Conservation (phyloP, 1,140 invertebrate species). For the Calephelis virginiensis region DNA sequence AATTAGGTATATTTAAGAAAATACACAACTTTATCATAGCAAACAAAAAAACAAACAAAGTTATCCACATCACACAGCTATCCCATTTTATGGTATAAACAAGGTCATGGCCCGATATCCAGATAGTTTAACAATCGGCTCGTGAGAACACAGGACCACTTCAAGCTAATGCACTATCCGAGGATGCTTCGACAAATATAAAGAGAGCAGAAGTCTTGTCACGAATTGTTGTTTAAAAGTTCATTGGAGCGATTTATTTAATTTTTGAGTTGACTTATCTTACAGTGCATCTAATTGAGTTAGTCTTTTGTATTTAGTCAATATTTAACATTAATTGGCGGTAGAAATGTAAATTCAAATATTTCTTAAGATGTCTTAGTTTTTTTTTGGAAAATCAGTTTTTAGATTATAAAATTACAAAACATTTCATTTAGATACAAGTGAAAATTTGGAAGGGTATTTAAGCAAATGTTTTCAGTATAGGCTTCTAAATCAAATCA, state of each 20-base stretch:
- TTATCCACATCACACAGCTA: conserved; percentile 32
- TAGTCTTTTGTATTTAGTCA: background rate
- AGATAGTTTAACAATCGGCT: conserved; percentile 65
- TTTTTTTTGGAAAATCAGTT: too few relatives aligned
- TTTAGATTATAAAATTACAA: too few relatives aligned
- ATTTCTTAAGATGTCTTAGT: too few relatives aligned
- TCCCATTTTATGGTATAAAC: conserved; percentile 51
- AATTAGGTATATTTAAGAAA: background rate
- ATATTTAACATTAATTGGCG: too few relatives aligned
- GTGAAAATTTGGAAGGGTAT: too few relatives aligned
- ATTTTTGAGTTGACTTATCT: conserved; percentile 25
- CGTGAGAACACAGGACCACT: conserved; percentile 67
- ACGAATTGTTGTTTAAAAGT: conserved; percentile 44
- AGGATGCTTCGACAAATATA: conserved; percentile 47
- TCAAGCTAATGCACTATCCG: conserved; percentile 61
- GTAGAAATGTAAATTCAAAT: too few relatives aligned
- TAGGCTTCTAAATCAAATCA: too few relatives aligned
- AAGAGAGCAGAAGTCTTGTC: conserved; percentile 46
- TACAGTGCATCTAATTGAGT: conserved; percentile 6
- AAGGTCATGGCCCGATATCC: conserved; percentile 60
- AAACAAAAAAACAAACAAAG: conserved; percentile 24
- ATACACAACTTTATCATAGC: background rate
- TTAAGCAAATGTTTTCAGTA: too few relatives aligned
- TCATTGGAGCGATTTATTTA: conserved; percentile 38
- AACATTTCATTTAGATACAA: too few relatives aligned